Base-by-base conservation (phyloP, 1,140 invertebrate species). In the Diprion similis region DNA sequence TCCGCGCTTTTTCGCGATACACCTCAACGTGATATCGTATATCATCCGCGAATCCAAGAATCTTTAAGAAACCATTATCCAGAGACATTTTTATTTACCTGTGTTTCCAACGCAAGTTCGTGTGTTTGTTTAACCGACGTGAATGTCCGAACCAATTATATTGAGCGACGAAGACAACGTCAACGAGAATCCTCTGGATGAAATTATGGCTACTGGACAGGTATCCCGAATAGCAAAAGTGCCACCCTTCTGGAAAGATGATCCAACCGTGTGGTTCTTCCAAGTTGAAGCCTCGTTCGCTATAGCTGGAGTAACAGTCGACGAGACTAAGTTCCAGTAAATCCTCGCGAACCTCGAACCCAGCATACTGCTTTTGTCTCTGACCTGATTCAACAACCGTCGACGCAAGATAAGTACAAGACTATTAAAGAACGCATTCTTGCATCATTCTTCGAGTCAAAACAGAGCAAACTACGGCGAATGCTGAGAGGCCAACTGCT, bases 231-330 rank as follows among this genome's bases (percentile, higher is more conserved):
- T 70, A 15, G 74, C 74, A 13, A 73, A 79, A 46, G 67, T 79
- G 48, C 80, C 76, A n/a, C 71, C 73, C 0, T 82, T 84, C 65
- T 83, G 79, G 81, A 78, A 72, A 64, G 72, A 75, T 1, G 76
- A 80, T 70, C 78, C 78, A 4, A 68, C 73, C 4, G 68, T 79
- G 13, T 84, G 81, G 82, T 84, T 84, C 69, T 46, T 59, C 6
- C 78, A 79, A n/a, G 71, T 78, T 6, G 80, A 82, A 73, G 66
- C 73, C 3, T 75, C 79, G 15, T 80, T 82, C 68, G 70, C 46
- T 1, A 37, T 76, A 0, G 18, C 66, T 0, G 64, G 71, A 10
- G 76, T 82, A 10, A 78, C 76, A 0, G 24, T 59, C 6, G 73
- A 76, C 24, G 71, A 66, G 3, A 77, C 76, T 0, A 81, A 82